Evolutionary conservation across 2,113 vertebrate species (phyloP).

Genomic region (human (Homo sapiens)): DNA sequence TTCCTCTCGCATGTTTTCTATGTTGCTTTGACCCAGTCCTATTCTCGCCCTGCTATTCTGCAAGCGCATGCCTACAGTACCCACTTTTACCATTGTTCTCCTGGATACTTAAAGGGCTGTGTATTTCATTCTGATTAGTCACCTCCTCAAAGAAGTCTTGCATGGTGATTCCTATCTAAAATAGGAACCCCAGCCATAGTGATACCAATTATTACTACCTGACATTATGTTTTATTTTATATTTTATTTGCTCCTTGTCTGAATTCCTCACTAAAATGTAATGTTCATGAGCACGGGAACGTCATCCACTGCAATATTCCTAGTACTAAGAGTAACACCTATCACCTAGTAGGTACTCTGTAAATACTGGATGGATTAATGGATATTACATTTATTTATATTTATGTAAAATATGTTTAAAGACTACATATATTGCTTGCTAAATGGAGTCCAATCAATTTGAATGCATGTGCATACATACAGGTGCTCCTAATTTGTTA

Average conservation of each 20-base stretch:
- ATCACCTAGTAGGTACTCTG: background rate
- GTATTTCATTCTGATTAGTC: background rate
- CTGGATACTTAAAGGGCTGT: background rate
- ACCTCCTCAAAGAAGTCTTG: background rate
- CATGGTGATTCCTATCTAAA: background rate
- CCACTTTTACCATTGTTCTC: background rate
- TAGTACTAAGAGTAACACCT: background rate
- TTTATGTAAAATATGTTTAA: constrained; percentile 16
- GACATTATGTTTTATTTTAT: background rate
- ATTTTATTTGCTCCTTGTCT: background rate
- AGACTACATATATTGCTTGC: background rate
- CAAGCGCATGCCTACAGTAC: background rate
- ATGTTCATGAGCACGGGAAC: background rate
- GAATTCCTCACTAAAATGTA: background rate
- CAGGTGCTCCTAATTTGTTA: constrained; percentile 48
- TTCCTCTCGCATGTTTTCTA: background rate
- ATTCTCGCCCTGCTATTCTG: background rate
- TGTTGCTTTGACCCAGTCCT: background rate
- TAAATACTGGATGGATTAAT: background rate
- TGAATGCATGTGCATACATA: background rate
- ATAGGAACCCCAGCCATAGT: background rate
- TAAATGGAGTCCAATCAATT: background rate
- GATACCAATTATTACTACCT: background rate
- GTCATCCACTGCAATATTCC: background rate
- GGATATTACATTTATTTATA: background rate